Percentiles rank a stretch among this genome's conserved stretches.
phyloP scores from a whole-genome alignment of 2,113 vertebrate species.

The Lycaon pictus region DNA sequence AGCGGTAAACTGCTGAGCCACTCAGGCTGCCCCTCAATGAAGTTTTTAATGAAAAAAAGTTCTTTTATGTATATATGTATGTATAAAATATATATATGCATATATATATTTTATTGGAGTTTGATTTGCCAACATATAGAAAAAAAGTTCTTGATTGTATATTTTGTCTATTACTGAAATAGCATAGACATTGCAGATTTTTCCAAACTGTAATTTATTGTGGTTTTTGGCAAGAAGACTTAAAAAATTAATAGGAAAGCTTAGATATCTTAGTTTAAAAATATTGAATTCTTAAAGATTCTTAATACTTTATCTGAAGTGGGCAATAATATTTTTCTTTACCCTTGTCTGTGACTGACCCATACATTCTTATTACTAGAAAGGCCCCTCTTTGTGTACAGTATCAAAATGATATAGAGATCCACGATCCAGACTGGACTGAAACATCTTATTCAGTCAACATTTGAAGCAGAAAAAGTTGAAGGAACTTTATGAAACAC shows the following conservation, averaged over 20 bases:
- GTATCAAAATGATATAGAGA: neutral
- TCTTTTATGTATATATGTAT: too few relatives aligned
- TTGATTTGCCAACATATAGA: too few relatives aligned
- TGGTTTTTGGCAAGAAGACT: neutral
- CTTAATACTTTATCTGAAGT: neutral
- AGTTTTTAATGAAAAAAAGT: neutral
- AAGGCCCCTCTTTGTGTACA: neutral
- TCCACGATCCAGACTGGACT: neutral
- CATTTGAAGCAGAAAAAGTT: neutral
- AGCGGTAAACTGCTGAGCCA: too few relatives aligned
- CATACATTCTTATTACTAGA: neutral
- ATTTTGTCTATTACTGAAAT: neutral
- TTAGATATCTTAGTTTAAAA: neutral
- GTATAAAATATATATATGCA: too few relatives aligned
- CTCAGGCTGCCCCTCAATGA: neutral
- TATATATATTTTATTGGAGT: too few relatives aligned
- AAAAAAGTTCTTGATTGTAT: neutral
- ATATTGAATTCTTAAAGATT: neutral
- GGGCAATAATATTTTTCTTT: neutral
- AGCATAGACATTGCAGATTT: neutral
- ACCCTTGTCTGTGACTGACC: neutral
- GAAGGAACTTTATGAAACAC: neutral
- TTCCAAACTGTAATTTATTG: neutral
- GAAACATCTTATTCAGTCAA: neutral
- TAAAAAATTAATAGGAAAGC: neutral